Percentiles rank a stretch among this genome's conserved stretches.
phyloP scores from a whole-genome alignment of 2,888 invertebrate genomes.

The Tuta absoluta region DNA sequence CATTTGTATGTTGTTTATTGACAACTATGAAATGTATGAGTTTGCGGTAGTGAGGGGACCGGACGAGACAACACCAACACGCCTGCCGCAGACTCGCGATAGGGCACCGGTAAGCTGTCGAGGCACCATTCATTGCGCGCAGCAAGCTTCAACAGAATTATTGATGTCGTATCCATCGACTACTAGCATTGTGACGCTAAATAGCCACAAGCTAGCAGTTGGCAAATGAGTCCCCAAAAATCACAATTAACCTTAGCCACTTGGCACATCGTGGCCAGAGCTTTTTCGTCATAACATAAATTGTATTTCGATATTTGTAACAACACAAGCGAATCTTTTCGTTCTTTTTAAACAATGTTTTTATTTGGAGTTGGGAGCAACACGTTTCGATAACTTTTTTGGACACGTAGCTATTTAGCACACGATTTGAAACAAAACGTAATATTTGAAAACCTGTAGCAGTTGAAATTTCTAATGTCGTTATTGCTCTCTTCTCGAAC shows the following conservation, averaged over 20 bases:
- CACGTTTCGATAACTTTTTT: conserved; percentile 47
- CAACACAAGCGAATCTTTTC: conserved; percentile 49
- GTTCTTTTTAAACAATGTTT: conserved; percentile 37
- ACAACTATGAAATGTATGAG: conserved; percentile 49
- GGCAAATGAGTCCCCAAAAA: conserved; percentile 43
- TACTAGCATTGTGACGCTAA: conserved; percentile 36
- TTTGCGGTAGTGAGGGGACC: conserved; percentile 45
- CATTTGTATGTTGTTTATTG: conserved; percentile 49
- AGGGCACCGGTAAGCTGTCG: conserved; percentile 45
- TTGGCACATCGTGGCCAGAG: conserved; percentile 49
- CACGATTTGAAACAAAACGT: conserved; percentile 43
- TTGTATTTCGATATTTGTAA: conserved; percentile 53
- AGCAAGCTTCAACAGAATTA: conserved; percentile 36
- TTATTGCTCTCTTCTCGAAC: conserved; percentile 61
- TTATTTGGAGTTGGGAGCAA: conserved; percentile 60
- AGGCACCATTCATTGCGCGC: conserved; percentile 1
- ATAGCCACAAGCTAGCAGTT: conserved; percentile 22
- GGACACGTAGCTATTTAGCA: conserved; percentile 67
- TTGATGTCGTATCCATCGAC: conserved; percentile 37
- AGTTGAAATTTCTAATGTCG: conserved; percentile 45
- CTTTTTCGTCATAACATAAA: conserved; percentile 57
- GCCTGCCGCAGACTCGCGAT: conserved; percentile 50
- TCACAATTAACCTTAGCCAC: conserved; percentile 46
- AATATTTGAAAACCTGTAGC: conserved; percentile 46
- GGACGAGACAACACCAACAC: conserved; percentile 50